Evolutionary conservation across 2,113 vertebrate genomes (phyloP), one percentile per base, ranked within the genome.

Genomic region (Nipponia nippon): DNA sequence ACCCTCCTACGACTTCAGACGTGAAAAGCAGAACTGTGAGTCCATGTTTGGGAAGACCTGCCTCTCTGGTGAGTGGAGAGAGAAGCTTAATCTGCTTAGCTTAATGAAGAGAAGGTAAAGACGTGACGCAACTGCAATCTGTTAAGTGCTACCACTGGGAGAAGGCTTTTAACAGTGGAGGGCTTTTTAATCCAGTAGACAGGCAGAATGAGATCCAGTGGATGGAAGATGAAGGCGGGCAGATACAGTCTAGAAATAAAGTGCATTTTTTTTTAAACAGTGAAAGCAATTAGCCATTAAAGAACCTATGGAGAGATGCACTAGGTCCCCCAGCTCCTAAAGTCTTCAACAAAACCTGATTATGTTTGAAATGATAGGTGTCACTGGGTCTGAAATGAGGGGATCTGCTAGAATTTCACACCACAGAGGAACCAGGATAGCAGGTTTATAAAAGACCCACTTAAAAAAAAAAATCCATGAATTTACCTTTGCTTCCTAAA

Each of bases 71-170:
- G 83, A 86, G 62, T n/a, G 25, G 38, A 90, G 32, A 93, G 55
- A 92, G 90, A 93, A 90, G 59, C 59, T 94, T 94, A 95, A 94
- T 95, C 92, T 94, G 47, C 79, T 95, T 97, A 96, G 50, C n/a
- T 96, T 97, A 95, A 96, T 90, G 85, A 94, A 93, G 88, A 94
- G 85, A 92, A 95, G 85, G 71, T 83, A 55, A 93, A 89, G 90
- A 95, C 4, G 7, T 90, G 90, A 97, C 0, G 0, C 0, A 8
- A 92, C 94, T 93, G 83, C 90, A 92, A 71, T 61, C 88, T 92
- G 38, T 77, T 89, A 90, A 94, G 44, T 70, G 77, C 87, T 75
- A 50, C 93, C 76, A 71, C 46, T 71, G 90, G 76, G 86, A 92
- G 59, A 95, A 92, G 50, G 59, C 56, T 95, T 96, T 90, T 78